phyloP scores from a whole-genome alignment of 2,888 invertebrate species.

The Plutella xylostella region DNA sequence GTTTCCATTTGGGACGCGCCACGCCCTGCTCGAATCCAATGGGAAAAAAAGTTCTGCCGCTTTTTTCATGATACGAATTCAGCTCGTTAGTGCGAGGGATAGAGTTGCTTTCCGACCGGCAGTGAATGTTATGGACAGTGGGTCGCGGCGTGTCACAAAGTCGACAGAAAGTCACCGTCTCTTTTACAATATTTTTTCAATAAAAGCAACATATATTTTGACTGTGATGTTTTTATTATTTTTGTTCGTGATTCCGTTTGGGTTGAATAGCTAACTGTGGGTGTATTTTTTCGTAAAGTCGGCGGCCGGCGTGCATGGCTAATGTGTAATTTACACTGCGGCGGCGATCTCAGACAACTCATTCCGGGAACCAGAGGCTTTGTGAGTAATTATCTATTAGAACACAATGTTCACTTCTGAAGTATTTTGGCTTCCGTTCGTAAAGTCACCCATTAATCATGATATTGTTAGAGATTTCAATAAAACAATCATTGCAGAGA shows the following conservation, averaged over 20 bases:
- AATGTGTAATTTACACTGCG: slow-evolving; percentile 34
- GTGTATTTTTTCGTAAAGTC: slow-evolving; percentile 44
- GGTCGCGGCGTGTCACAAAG: slow-evolving; percentile 55
- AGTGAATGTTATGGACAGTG: slow-evolving; percentile 24
- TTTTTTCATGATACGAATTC: slow-evolving; percentile 5
- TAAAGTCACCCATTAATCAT: slow-evolving; percentile 47
- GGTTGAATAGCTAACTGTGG: slow-evolving; percentile 47
- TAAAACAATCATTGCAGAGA: too few relatives aligned
- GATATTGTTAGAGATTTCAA: too few relatives aligned
- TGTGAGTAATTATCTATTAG: slow-evolving; percentile 57
- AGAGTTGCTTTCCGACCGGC: neutral
- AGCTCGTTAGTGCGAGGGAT: neutral
- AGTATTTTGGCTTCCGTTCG: slow-evolving; percentile 63
- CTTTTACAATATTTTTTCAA: slow-evolving; percentile 46
- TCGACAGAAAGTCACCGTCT: slow-evolving; percentile 56
- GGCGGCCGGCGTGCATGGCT: slow-evolving; percentile 36
- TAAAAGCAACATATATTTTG: slow-evolving; percentile 63
- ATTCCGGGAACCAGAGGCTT: slow-evolving; percentile 58
- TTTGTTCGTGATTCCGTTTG: slow-evolving; percentile 57
- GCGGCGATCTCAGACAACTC: slow-evolving; percentile 7
- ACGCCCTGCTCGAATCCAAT: slow-evolving; percentile 52
- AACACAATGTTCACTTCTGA: slow-evolving; percentile 50
- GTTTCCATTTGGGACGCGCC: slow-evolving; percentile 65
- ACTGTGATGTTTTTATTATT: slow-evolving; percentile 70
- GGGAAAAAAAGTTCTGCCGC: slow-evolving; percentile 25